Base-by-base conservation (phyloP, 23 tunicate species). In the Corella eumyota region DNA sequence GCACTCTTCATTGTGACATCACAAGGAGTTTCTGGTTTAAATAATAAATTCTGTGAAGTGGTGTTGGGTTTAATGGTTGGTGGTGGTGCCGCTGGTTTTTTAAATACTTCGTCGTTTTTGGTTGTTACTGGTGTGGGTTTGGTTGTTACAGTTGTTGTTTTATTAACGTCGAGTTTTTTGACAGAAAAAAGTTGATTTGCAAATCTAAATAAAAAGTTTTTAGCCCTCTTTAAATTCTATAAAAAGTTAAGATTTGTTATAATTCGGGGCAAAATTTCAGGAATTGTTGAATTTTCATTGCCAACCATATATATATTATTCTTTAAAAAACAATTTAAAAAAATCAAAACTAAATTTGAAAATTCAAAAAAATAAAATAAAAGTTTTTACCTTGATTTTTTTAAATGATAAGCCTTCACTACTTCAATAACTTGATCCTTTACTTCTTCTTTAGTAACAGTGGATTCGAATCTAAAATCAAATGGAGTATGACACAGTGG, bases 381-480 rank as follows among this genome's bases (percentile, higher is more conserved):
- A n/a, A n/a, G n/a, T n/a, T n/a, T 40, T 31, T 21, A 88, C 96
- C 88, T 78, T 64, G 26, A 73, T 72, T 83, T 77, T n/a, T 74
- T 35, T 3, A 50, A 45, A 47, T 73, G 88, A 62, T 88, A 88
- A 15, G 51, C 44, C 20, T 56, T 44, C 2, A 88, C 73, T 19
- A 68, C 62, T 2, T 45, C 61, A 27, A 50, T 21, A 3, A 73
- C 96, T 68, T 88, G 80, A 19, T 70, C 48, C 2, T 68, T 34
- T n/a, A 88, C 96, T 32, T 67, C 77, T 7, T 55, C 64, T 25
- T 70, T 74, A 1, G 96, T 88, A n/a, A 70, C 70, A 47, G 77
- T 72, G 58, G 77, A 49, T 65, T 88, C 96, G 56, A 88, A 88
- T 29, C 80, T 72, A 56, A 88, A 88, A 70, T 88, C 88, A 69